Conservation (phyloP, 23 tunicate species). For the Trididemnum nubilum region DNA sequence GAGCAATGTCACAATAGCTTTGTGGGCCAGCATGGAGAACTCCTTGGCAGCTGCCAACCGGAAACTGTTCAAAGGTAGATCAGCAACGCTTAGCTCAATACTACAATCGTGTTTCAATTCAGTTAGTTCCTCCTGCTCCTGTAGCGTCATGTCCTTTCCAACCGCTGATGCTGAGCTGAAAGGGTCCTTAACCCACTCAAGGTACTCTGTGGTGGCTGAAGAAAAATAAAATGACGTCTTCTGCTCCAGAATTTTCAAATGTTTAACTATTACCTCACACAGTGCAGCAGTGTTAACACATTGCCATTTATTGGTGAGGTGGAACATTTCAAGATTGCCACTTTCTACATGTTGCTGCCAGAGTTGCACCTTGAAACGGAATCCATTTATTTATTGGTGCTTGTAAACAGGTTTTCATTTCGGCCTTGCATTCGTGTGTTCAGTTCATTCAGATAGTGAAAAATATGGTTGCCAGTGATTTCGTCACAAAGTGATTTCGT, state of each 20-base stretch:
- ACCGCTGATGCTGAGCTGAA: conserved; percentile 26
- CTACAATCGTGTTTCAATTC: too few relatives aligned
- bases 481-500: too few relatives aligned
- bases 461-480: too few relatives aligned
- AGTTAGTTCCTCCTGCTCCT: too few relatives aligned
- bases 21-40: too few relatives aligned
- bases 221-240: conserved; percentile 34
- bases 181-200: conserved; percentile 50
- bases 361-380: too few relatives aligned
- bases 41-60: too few relatives aligned
- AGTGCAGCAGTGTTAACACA: conserved; percentile 35
- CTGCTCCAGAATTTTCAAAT: conserved; percentile 23
- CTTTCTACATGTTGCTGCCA: too few relatives aligned
- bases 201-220: too few relatives aligned
- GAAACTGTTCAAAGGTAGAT: conserved; percentile 16
- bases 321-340: conserved; percentile 23
- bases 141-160: conserved; percentile 27
- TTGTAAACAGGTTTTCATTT: conserved; percentile 4
- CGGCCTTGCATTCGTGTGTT: conserved; percentile 45
- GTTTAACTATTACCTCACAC: too few relatives aligned
- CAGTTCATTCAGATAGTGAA: conserved; percentile 31
- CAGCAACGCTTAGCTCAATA: conserved; percentile 22
- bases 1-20: too few relatives aligned
- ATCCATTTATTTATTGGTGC: conserved; percentile 15
- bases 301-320: conserved; percentile 16